Base-by-base conservation (phyloP, 2,797 vertebrate species). In the Hyperoplus immaculatus region DNA sequence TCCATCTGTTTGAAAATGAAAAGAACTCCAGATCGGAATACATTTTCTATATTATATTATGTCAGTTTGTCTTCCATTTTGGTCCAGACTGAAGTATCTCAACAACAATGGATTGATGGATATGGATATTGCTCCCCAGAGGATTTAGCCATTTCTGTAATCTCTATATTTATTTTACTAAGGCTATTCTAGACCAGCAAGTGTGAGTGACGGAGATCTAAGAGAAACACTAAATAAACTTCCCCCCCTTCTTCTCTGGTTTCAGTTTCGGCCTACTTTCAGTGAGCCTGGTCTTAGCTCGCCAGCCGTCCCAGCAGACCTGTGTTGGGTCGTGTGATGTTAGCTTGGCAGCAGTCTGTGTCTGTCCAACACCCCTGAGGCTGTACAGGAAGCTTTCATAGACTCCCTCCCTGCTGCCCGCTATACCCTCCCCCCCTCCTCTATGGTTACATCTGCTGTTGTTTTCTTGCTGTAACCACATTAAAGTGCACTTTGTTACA, bases 241-340 rank as follows among this genome's bases (percentile, higher is more conserved):
- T 6, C 41, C 46, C 50, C 10, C 42, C 21, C 13, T 7, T 53
- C 63, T 55, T 47, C 49, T 29, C 5, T 9, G 72, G 73, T 80
- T 70, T 83, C 12, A 1, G 50, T 72, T 78, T 75, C 78, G 72
- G 64, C 63, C 41, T 29, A 41, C 46, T 73, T 45, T 75, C 72
- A 9, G 5, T 1, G 29, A 60, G 56, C 36, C 8, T n/a, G 73
- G 71, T 86, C 63, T 71, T 56, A 76, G 83, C 86, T 68, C 79
- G 69, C 5, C 61, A 21, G 55, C 8, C 1, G 39, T 82, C 82
- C 84, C 79, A 43, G 72, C 70, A 79, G 88, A 76, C 72, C 67
- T 74, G 16, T 6, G 29, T 29, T 29, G 69, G 84, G 80, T 73
- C 21, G n/a, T 80, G 57, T 84, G 85, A 82, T 77, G 72, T 72